Conservation (phyloP, 2,888 invertebrate genomes). For the Thumatha senex region DNA sequence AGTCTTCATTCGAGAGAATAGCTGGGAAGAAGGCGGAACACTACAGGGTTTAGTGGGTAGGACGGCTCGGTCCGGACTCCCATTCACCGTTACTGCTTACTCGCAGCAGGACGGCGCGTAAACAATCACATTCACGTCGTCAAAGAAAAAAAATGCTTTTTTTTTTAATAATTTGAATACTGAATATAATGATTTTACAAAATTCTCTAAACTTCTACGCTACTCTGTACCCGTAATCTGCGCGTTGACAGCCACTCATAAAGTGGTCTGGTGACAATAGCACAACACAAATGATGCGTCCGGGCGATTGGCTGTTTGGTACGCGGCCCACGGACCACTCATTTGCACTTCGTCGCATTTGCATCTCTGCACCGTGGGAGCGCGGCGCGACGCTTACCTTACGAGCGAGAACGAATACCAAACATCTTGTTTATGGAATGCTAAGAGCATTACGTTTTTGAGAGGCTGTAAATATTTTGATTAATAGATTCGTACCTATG, state of each 20-base stretch:
- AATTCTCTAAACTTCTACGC: not conserved
- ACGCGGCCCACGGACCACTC: slow-evolving; percentile 46
- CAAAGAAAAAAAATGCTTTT: no score
- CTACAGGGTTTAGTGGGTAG: no score
- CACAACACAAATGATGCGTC: slow-evolving; percentile 49
- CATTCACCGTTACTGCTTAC: no score
- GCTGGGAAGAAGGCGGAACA: no score
- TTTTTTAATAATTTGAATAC: no score
- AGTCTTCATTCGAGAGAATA: no score
- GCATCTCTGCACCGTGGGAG: slow-evolving; percentile 58
- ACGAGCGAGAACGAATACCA: not conserved
- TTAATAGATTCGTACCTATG: not conserved
- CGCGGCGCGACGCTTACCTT: slow-evolving; percentile 23
- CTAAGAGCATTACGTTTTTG: not conserved
- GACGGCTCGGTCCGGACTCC: no score
- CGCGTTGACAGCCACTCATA: slow-evolving; percentile 46
- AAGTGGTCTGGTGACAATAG: slow-evolving; percentile 43
- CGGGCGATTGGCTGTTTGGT: slow-evolving; percentile 39
- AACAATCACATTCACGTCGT: no score
- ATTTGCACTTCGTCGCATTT: slow-evolving; percentile 59
- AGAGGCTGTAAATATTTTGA: not conserved
- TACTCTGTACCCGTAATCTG: slow-evolving; percentile 6
- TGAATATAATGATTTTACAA: no score
- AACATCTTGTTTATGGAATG: slow-evolving; percentile 14
- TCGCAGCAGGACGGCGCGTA: no score